Percentiles rank a stretch among this genome's conserved stretches.
phyloP scores from a whole-genome alignment of 2,797 vertebrate genomes.

The Gambusia yucatana region DNA sequence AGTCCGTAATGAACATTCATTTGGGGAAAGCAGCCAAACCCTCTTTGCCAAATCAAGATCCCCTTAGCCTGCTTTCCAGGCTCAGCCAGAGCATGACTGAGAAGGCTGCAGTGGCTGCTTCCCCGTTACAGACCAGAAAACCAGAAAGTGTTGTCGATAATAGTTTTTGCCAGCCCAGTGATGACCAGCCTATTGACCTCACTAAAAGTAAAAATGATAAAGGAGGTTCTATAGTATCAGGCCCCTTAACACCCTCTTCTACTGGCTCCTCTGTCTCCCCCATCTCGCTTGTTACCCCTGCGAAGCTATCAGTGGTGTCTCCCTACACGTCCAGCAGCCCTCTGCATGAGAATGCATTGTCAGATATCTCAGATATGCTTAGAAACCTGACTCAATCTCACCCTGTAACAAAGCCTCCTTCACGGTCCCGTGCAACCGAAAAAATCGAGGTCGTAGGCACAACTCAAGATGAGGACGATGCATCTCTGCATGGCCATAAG shows the following conservation, averaged over 20 bases:
- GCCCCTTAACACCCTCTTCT: constrained; percentile 89
- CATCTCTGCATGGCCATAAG: constrained; percentile 89
- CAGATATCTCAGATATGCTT: constrained; percentile 99
- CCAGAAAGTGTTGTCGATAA: constrained; percentile 81
- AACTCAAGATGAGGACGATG: constrained; percentile 89
- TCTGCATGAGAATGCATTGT: constrained; percentile 96
- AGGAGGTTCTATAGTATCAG: constrained; percentile 87
- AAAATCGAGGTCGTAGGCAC: constrained; percentile 88
- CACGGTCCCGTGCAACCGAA: constrained; percentile 89
- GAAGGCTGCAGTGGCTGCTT: constrained; percentile 92
- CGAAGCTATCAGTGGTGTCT: constrained; percentile 87
- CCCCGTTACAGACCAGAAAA: constrained; percentile 90
- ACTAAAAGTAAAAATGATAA: constrained; percentile 95
- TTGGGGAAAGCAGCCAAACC: constrained; percentile 98
- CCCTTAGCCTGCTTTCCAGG: constrained; percentile 97
- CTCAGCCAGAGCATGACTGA: constrained; percentile 98
- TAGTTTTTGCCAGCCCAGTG: constrained; percentile 87
- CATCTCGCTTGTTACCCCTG: constrained; percentile 87
- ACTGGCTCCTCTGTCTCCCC: constrained; percentile 88
- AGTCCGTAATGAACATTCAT: constrained; percentile 99
- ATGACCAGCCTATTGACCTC: constrained; percentile 98
- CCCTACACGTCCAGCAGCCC: constrained; percentile 95
- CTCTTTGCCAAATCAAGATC: constrained; percentile 91
- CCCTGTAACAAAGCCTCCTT: constrained; percentile 86
- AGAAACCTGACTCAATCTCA: constrained; percentile 96